These are phyloP conservation scores for Lepisosteus oculatus DNA, from an alignment of 2,113 vertebrate genomes.

Conservation along the genomic window DNA sequence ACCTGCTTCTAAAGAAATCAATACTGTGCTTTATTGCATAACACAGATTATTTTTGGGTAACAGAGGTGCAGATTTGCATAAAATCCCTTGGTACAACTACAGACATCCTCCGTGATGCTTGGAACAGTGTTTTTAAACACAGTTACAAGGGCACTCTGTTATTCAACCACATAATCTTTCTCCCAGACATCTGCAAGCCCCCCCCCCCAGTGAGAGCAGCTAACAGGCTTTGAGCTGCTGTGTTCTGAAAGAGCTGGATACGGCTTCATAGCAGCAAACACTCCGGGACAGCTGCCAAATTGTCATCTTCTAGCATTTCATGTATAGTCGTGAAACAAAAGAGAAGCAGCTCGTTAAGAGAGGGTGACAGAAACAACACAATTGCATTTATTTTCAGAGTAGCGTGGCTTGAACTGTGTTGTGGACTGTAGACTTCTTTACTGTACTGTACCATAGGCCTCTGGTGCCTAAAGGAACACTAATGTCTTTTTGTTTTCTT, in stretches of 20 bases:
- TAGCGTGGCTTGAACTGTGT: too few species aligned
- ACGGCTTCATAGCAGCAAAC: slow-evolving; percentile 26
- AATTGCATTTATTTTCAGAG: too few species aligned
- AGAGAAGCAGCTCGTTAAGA: too few species aligned
- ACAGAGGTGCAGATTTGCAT: neutral
- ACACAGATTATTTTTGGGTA: neutral
- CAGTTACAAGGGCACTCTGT: slow-evolving; percentile 1
- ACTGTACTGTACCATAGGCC: too few species aligned
- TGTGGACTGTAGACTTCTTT: too few species aligned
- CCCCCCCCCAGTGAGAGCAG: neutral
- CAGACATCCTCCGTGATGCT: neutral
- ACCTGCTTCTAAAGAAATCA: neutral
- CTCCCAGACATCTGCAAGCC: neutral
- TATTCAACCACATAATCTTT: neutral
- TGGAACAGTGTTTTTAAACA: neutral
- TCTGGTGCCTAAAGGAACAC: neutral
- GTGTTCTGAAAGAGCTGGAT: slow-evolving; percentile 49
- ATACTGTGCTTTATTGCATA: too few species aligned
- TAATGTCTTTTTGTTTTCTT: neutral
- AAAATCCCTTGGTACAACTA: neutral
- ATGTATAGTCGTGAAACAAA: too few species aligned
- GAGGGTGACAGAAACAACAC: too few species aligned
- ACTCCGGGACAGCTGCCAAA: slow-evolving; percentile 32
- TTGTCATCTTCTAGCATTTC: slow-evolving; percentile 24
- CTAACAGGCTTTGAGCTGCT: slow-evolving; percentile 35